phyloP scores from a whole-genome alignment of 1,140 invertebrate species.

The honey bee (Apis mellifera) region Amel_HAv3.1 CM009934.2:4347001-4347500 shows the following conservation, averaged over 20 bases:
- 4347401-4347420: neutral
- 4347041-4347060: neutral
- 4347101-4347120: conserved; percentile 32
- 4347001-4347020: too few species aligned
- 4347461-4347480: neutral
- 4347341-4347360: too few species aligned
- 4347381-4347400: too few species aligned
- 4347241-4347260: conserved; percentile 5
- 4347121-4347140: conserved; percentile 35
- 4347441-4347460: neutral
- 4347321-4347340: neutral
- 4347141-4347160: conserved; percentile 49
- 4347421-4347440: neutral
- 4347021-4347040: neutral
- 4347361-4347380: too few species aligned
- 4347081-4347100: conserved; percentile 62
- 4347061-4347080: conserved; percentile 15
- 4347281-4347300: neutral
- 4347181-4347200: conserved; percentile 38
- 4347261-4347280: conserved; percentile 23
- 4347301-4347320: neutral
- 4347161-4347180: conserved; percentile 27
- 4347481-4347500: neutral
- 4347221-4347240: neutral
- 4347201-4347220: neutral